phyloP scores from a whole-genome alignment of 2,888 invertebrate genomes.

The Torymus tubicola region DNA sequence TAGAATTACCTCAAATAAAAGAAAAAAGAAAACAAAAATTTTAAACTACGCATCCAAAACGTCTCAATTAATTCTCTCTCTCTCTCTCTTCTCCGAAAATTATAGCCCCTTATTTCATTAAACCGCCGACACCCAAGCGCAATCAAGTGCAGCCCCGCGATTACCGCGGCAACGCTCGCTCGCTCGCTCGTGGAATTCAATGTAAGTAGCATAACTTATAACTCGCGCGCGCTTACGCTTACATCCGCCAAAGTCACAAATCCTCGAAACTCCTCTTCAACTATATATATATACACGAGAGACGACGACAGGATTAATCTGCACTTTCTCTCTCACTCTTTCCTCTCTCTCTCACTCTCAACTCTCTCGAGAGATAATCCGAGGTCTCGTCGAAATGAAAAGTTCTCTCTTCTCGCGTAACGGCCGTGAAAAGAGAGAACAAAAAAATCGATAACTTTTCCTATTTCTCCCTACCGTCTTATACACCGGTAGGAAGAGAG shows the following conservation, averaged over 20 bases:
- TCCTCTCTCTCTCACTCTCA: not conserved
- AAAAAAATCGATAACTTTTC: conserved; percentile 41
- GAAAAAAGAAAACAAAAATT: too few relatives aligned
- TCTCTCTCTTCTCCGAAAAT: not conserved
- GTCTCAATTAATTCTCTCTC: too few relatives aligned
- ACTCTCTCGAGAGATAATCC: conserved; percentile 48
- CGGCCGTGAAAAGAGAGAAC: not conserved
- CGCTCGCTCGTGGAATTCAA: conserved; percentile 25
- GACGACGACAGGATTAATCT: conserved; percentile 51
- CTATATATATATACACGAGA: too few relatives aligned
- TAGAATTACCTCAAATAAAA: too few relatives aligned
- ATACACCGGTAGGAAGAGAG: too few relatives aligned
- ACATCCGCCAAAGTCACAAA: conserved; percentile 31
- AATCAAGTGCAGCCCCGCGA: conserved; percentile 31
- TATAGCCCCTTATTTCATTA: conserved; percentile 20
- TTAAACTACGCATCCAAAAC: too few relatives aligned
- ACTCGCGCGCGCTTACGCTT: not conserved
- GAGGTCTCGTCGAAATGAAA: conserved; percentile 43
- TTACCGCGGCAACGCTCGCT: conserved; percentile 22
- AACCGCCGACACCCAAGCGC: not conserved
- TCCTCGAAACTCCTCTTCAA: conserved; percentile 41
- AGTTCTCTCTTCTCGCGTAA: not conserved
- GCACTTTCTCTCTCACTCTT: not conserved
- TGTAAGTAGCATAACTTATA: conserved; percentile 45
- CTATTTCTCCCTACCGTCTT: not conserved